A percentile compares a stretch with the other conserved stretches of the same genome.
Evolutionary conservation across 2,113 vertebrate genomes (phyloP).

Genomic region (Propithecus coquereli): DNA sequence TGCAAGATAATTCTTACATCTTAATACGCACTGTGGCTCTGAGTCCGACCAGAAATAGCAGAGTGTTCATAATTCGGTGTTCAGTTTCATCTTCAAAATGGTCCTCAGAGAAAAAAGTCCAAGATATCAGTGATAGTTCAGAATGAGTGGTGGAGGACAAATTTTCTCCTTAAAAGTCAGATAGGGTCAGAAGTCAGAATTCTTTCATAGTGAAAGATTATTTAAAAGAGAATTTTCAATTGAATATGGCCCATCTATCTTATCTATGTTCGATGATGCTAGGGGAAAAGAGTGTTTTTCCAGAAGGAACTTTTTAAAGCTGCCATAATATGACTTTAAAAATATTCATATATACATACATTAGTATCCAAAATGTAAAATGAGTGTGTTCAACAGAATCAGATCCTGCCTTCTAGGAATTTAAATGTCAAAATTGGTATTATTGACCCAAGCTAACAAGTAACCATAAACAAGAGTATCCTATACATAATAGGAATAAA

Average conservation of each 20-base stretch:
- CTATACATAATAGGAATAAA: not conserved
- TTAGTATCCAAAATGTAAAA: not conserved
- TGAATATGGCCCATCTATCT: not conserved
- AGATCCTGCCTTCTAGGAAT: not conserved
- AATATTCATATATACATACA: not conserved
- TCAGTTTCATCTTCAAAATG: conserved; percentile 18
- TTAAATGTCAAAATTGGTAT: not conserved
- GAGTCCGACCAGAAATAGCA: not conserved
- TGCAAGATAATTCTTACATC: not conserved
- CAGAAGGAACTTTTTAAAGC: conserved; percentile 1
- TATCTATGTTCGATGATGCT: not conserved
- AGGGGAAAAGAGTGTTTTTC: not conserved
- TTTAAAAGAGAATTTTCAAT: conserved; percentile 15
- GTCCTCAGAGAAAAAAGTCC: not conserved
- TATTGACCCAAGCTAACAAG: not conserved
- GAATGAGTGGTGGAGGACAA: not conserved
- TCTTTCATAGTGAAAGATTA: conserved; percentile 21
- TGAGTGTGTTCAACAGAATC: conserved; percentile 10
- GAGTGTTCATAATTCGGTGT: not conserved
- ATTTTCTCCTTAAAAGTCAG: conserved; percentile 35
- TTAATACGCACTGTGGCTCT: not conserved
- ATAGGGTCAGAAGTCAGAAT: conserved; percentile 26
- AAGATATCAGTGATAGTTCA: not conserved
- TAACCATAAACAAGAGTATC: not conserved
- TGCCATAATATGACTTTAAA: not conserved